phyloP scores from a whole-genome alignment of 2,113 vertebrate genomes.

The Emberiza fucata region DNA sequence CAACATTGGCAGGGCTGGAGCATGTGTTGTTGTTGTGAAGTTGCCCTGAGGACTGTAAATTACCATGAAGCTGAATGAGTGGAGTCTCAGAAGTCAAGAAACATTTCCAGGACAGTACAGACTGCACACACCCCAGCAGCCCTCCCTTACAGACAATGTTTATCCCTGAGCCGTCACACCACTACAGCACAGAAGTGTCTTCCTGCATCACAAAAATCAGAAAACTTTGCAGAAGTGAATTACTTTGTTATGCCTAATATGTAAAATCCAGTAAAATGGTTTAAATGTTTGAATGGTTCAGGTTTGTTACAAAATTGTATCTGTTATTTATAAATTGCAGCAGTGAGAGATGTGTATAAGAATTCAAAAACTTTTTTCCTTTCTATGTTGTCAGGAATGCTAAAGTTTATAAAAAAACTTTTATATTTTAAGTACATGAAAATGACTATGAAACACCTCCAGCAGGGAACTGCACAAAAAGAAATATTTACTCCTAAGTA shows the following conservation, averaged over 20 bases:
- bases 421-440: neutral
- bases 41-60: conserved; percentile 75
- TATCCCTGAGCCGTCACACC: neutral
- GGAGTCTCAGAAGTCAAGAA: neutral
- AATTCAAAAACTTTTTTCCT: neutral
- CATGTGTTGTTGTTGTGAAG: conserved; percentile 91
- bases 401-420: neutral
- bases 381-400: neutral
- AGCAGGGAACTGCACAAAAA: neutral
- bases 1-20: conserved; percentile 94
- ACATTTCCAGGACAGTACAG: neutral
- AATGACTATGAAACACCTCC: neutral
- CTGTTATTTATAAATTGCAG: conserved; percentile 1
- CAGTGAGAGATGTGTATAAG: neutral
- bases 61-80: neutral
- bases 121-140: neutral
- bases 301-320: neutral
- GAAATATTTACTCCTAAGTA: neutral
- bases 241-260: neutral
- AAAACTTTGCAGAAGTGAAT: neutral
- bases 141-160: neutral
- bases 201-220: neutral
- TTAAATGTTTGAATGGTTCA: neutral
- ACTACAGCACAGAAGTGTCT: neutral
- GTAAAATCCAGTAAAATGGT: neutral